Base-by-base conservation (phyloP, 2,797 vertebrate genomes). In the Gymnodraco acuticeps region DNA sequence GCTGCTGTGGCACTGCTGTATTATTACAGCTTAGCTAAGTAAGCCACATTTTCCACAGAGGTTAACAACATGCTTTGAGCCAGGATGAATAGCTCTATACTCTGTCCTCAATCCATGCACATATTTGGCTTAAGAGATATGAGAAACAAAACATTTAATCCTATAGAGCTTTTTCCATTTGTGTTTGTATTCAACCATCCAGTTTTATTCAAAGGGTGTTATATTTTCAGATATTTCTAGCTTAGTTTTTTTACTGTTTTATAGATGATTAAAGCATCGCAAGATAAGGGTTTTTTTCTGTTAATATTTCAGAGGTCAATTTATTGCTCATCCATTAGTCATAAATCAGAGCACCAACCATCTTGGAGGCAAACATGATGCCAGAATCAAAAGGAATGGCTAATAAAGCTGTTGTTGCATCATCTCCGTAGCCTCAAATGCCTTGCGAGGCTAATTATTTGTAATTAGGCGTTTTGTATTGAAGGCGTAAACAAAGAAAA, bases 371-470 rank as follows among this genome's bases (percentile, higher is more conserved):
- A 58, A 74, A 52, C 73, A 79, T 73, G 43, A 87, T 45, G 52
- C 81, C 61, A 20, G 53, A 91, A 92, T 94, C 86, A 93, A 91
- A 92, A 84, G 84, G 78, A 94, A 94, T 94, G 65, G 62, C 79
- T 91, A 86, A 93, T 88, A 78, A 27, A 50, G 61, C 76, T 42
- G 71, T 60, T 45, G 62, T 80, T 77, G 59, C 82, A 84, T 84
- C 73, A 77, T 81, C 78, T 62, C 47, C 3, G 10, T 15, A 50
- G 66, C 78, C 55, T 77, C 56, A 55, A 48, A 83, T 31, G 73
- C 58, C 69, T 80, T 56, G 27, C 79, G 83, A 79, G 71, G 85
- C 66, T 91, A 91, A 92, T 92, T 91, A 91, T 86, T 89, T 85
- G 85, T 84, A 92, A 92, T 91, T 88, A 90, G 64, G 59, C 61